Evolutionary conservation across 2,888 invertebrate species (phyloP).

Genomic region (Siphlonurus alternatus): DNA sequence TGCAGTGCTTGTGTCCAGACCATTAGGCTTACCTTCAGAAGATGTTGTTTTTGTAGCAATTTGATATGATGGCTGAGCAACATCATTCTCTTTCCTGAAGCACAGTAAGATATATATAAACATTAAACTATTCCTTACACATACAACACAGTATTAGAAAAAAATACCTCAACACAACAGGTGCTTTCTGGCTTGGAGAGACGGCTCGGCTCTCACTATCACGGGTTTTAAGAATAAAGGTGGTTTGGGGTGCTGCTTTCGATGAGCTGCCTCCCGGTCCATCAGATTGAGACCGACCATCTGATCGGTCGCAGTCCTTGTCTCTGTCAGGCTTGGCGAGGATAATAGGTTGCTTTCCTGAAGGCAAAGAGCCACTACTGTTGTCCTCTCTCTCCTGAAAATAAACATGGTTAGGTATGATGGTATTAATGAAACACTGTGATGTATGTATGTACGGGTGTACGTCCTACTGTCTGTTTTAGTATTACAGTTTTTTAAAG

Average conservation of each 20-base stretch:
- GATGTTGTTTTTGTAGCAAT: slow-evolving; percentile 20
- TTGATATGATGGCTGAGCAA: slow-evolving; percentile 27
- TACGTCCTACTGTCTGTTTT: too few relatives aligned
- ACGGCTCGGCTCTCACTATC: slow-evolving; percentile 41
- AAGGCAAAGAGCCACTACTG: neutral
- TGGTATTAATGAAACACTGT: too few relatives aligned
- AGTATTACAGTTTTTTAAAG: too few relatives aligned
- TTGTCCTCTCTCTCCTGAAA: slow-evolving; percentile 8
- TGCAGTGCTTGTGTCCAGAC: too few relatives aligned
- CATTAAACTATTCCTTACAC: too few relatives aligned
- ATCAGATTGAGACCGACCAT: neutral
- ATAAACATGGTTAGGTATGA: too few relatives aligned
- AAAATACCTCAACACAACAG: neutral
- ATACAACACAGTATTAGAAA: too few relatives aligned
- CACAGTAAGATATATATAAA: neutral
- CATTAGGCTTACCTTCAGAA: neutral
- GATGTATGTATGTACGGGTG: too few relatives aligned
- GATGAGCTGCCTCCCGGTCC: neutral
- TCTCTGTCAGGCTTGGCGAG: slow-evolving; percentile 31
- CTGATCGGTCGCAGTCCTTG: slow-evolving; percentile 23
- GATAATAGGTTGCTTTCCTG: slow-evolving; percentile 5
- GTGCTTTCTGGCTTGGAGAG: slow-evolving; percentile 36
- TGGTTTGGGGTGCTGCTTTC: slow-evolving; percentile 32
- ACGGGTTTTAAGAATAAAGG: slow-evolving; percentile 49
- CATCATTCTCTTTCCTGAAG: slow-evolving; percentile 19